Conservation (phyloP, 2,113 vertebrate species). For the Bubo blakistoni region DNA sequence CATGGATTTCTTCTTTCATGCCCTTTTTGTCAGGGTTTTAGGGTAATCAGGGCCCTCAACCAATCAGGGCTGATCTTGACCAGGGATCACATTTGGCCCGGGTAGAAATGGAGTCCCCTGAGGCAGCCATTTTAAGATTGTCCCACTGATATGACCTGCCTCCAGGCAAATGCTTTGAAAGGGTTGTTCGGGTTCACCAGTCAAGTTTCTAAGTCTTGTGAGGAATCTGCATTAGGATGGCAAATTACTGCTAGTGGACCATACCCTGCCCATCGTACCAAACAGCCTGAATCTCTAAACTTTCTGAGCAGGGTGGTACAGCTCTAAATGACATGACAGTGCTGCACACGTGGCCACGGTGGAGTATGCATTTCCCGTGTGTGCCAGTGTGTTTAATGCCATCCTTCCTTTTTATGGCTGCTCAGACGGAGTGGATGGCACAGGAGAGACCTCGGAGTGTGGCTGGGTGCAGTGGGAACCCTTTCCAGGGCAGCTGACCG, state of each 20-base stretch:
- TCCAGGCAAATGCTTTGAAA: background rate
- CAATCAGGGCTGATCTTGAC: too few species aligned
- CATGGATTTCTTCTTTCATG: too few species aligned
- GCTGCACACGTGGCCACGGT: background rate
- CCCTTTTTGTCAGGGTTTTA: too few species aligned
- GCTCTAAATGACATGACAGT: background rate
- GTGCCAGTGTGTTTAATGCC: background rate
- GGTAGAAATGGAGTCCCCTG: too few species aligned
- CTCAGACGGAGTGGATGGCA: background rate
- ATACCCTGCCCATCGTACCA: background rate
- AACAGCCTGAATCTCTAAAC: background rate
- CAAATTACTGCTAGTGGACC: background rate
- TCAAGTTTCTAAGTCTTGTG: background rate
- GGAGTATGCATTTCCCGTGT: background rate
- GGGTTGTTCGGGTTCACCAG: background rate
- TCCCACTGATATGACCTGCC: background rate
- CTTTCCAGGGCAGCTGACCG: background rate
- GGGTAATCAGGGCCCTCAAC: too few species aligned
- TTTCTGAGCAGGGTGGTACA: background rate
- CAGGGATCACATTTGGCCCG: too few species aligned
- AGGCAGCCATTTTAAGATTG: too few species aligned
- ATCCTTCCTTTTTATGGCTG: background rate
- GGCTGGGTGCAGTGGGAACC: background rate
- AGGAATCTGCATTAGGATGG: background rate
- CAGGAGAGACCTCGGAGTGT: background rate